These are phyloP conservation scores for Hippasteria phrygiana DNA, from an alignment of 53 echinoderm and acorn worm genomes.

Conservation along the genomic window DNA sequence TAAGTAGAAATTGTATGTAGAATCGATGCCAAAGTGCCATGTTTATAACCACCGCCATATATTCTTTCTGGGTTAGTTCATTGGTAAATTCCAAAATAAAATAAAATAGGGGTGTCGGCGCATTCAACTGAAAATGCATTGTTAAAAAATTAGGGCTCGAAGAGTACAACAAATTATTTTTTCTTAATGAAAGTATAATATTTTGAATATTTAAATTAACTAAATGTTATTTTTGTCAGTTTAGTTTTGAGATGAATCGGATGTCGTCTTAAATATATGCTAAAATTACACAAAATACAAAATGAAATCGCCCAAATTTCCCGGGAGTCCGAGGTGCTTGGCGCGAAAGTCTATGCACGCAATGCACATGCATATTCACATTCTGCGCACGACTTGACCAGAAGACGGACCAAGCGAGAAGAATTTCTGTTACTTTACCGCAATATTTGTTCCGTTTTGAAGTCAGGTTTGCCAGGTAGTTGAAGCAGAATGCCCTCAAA, in stretches of 20 bases:
- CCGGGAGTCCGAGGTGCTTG: constrained; percentile 49
- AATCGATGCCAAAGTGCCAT: neutral
- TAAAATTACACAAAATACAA: neutral
- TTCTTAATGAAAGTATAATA: no score
- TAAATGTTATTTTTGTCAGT: no score
- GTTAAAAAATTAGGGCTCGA: no score
- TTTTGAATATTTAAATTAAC: no score
- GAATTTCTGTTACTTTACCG: neutral
- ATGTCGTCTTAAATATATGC: no score
- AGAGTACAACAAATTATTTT: neutral
- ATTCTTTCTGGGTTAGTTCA: constrained; percentile 28
- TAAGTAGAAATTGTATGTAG: no score
- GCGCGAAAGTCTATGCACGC: constrained; percentile 46
- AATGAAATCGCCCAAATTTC: constrained; percentile 43
- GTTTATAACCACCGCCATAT: constrained; percentile 36
- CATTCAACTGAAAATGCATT: no score
- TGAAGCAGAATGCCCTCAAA: constrained; percentile 75
- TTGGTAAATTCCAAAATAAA: constrained; percentile 1
- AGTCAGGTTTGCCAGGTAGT: neutral
- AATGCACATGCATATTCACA: neutral
- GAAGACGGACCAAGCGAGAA: neutral
- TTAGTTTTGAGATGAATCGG: no score
- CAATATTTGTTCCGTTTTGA: neutral
- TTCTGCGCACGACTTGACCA: neutral
- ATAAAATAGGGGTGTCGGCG: no score